These are phyloP conservation scores for Mus caroli DNA, from an alignment of 2,797 vertebrate species.

Conservation along the genomic window DNA sequence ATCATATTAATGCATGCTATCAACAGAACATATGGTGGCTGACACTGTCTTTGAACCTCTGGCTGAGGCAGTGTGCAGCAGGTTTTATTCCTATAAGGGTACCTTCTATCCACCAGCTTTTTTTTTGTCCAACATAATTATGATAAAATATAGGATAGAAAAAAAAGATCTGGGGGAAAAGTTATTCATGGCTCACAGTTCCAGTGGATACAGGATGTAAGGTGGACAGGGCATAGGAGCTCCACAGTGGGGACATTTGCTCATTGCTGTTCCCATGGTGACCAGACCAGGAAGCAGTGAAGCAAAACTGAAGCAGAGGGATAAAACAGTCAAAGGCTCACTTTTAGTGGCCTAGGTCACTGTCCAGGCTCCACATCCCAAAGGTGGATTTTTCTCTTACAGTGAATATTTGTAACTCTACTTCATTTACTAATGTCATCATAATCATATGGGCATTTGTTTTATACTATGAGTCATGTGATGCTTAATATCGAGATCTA, in stretches of 20 bases:
- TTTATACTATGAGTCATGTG: not conserved
- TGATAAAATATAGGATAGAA: not conserved
- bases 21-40: too few relatives aligned
- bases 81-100: not conserved
- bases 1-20: too few relatives aligned
- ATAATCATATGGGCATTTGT: not conserved
- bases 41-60: not conserved
- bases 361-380: not conserved
- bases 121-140: not conserved
- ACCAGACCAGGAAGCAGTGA: not conserved
- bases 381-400: not conserved
- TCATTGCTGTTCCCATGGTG: not conserved
- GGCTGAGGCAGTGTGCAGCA: not conserved
- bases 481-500: not conserved
- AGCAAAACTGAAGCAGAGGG: not conserved
- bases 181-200: not conserved
- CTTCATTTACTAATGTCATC: not conserved
- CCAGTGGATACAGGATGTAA: too few relatives aligned
- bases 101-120: not conserved
- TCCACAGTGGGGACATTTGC: not conserved
- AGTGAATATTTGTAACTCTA: not conserved
- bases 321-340: not conserved
- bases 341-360: not conserved
- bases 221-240: not conserved
- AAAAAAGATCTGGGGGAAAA: not conserved